These are phyloP conservation scores for Amblyornis subalaris DNA, from an alignment of 2,113 vertebrate genomes.

Conservation along the genomic window DNA sequence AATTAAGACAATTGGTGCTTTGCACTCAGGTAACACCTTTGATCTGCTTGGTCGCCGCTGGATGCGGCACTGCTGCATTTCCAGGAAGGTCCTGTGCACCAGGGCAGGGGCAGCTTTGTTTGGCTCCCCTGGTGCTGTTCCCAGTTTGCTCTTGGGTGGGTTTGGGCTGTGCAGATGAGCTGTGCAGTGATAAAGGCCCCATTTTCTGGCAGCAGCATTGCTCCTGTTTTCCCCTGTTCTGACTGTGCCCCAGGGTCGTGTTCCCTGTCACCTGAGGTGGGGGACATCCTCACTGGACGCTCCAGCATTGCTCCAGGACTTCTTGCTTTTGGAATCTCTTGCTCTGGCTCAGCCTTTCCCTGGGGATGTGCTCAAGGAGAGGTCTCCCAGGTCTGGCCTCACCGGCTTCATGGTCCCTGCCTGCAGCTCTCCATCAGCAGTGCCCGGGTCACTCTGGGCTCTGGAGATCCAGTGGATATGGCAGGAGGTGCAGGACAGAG, in stretches of 20 bases:
- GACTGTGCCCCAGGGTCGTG: not conserved
- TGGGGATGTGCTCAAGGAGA: not conserved
- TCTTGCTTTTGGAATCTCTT: not conserved
- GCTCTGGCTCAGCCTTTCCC: not conserved
- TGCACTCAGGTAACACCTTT: not conserved
- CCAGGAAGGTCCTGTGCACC: not conserved
- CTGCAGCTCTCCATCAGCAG: not conserved
- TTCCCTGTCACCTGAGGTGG: fast-evolving
- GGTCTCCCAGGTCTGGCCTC: not conserved
- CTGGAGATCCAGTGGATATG: fast-evolving
- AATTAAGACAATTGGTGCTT: not conserved
- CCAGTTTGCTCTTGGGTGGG: fast-evolving
- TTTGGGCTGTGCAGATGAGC: not conserved
- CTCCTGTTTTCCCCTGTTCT: not conserved
- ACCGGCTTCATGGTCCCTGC: fast-evolving
- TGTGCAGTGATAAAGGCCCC: fast-evolving
- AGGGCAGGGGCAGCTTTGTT: not conserved
- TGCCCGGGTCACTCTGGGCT: not conserved
- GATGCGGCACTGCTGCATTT: not conserved
- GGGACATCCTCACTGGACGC: fast-evolving
- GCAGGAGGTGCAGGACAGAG: not conserved
- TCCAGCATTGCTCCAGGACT: not conserved
- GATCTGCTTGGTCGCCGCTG: not conserved
- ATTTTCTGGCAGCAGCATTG: not conserved
- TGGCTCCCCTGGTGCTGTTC: not conserved